Base-by-base conservation (phyloP, 2,113 vertebrate genomes). In the Macrotus californicus region DNA sequence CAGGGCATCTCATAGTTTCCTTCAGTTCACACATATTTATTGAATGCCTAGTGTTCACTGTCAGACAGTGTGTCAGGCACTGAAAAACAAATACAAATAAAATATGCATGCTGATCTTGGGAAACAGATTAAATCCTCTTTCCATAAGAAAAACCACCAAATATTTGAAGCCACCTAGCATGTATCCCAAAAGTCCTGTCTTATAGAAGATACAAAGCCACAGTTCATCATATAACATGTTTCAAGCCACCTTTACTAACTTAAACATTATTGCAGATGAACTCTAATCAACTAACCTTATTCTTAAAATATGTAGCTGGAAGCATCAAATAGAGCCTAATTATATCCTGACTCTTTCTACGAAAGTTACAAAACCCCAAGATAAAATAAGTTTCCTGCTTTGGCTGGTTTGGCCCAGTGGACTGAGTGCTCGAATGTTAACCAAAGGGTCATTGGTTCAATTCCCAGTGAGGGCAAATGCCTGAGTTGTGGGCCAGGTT, bases 91-190 rank as follows among this genome's bases (percentile, higher is more conserved):
- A 66, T 75, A 86, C 21, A 80, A 87, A 89, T 61, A 93, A 91
- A 21, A 82, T 70, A 90, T 24, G 11, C 92, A 67, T 72, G 82
- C 1, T 88, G 48, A 89, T 15, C 70, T 81, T 87, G 46, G 19
- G 36, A 92, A 96, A 59, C 21, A 41, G 94, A 76, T 69, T 8
- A 95, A 89, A 82, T 93, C 31, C 2, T 4, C 36, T 89, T 83
- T 59, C 46, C 24, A 50, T 48, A 89, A 92, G 34, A 90, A 95
- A 94, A 82, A 83, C 4, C 3, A 67, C 43, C 29, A 85, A 70
- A 75, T 88, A 94, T 88, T 61, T 83, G 29, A 75, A 94, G 79
- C 89, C 67, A 56, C 21, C n/a, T 91, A 82, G n/a, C 29, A 52
- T 41, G 11, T 77, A 22, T 79, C 19, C 14, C 15, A 77, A 93